phyloP scores from a whole-genome alignment of 1,140 invertebrate genomes.

The Drosophila lacertosa region DNA sequence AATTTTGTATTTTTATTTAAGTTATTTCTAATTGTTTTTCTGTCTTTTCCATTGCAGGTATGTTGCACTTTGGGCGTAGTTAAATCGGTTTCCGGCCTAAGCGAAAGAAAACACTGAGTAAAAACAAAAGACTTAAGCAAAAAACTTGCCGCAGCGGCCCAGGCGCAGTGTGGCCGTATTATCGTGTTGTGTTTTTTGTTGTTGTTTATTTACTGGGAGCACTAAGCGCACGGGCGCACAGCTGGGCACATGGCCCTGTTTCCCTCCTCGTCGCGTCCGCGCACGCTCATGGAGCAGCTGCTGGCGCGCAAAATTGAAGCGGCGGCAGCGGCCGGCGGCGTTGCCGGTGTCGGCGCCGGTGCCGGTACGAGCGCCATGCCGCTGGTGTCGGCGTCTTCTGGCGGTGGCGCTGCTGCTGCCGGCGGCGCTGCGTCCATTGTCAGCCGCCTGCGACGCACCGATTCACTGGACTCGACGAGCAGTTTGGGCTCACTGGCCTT shows the following conservation, averaged over 20 bases:
- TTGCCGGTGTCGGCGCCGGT: conserved; percentile 85
- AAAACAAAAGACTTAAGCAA: conserved; percentile 81
- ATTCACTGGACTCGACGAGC: conserved; percentile 91
- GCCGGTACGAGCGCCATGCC: conserved; percentile 75
- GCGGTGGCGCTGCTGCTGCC: conserved; percentile 86
- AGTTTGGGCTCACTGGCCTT: conserved; percentile 88
- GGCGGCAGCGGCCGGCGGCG: conserved; percentile 59
- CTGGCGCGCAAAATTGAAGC: conserved; percentile 91
- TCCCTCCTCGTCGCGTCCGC: conserved; percentile 85
- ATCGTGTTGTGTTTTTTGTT: no score
- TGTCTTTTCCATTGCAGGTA: conserved; percentile 59
- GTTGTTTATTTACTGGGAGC: not conserved
- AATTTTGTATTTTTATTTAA: not conserved
- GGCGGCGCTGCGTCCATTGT: conserved; percentile 57
- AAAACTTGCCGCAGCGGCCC: conserved; percentile 51
- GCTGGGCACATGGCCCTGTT: conserved; percentile 67
- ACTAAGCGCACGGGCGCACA: conserved; percentile 1
- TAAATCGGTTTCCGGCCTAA: conserved; percentile 12
- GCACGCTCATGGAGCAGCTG: conserved; percentile 90
- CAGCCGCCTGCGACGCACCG: conserved; percentile 87
- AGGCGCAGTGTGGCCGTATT: conserved; percentile 11
- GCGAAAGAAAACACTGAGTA: not conserved
- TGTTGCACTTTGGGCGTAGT: conserved; percentile 50
- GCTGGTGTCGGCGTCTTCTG: conserved; percentile 57
- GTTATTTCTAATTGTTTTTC: conserved; percentile 13